Percentiles rank a stretch among this genome's conserved stretches.
phyloP scores from a whole-genome alignment of 2,888 invertebrate species.

The Myopa testacea region DNA sequence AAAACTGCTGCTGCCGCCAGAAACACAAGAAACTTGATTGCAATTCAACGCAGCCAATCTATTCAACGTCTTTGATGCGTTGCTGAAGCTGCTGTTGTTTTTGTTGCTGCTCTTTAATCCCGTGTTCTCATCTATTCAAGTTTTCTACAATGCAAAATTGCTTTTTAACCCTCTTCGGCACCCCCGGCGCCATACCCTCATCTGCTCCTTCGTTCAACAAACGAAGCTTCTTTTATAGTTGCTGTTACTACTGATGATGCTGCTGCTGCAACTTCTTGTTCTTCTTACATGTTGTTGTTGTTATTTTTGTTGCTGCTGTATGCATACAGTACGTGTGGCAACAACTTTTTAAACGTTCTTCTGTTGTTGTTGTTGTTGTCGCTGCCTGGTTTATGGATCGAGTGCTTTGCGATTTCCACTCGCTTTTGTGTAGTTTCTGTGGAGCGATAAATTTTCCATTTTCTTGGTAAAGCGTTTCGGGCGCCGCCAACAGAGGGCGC shows the following conservation, averaged over 20 bases:
- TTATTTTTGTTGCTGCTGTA: neutral
- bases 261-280: conserved; percentile 14
- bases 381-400: conserved; percentile 31
- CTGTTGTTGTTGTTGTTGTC: conserved; percentile 10
- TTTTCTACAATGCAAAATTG: conserved; percentile 30
- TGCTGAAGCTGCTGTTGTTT: conserved; percentile 1
- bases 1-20: conserved; percentile 40
- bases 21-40: conserved; percentile 43
- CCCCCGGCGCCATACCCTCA: neutral
- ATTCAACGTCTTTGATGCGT: conserved; percentile 33
- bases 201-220: neutral
- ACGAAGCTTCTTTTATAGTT: neutral
- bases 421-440: conserved; percentile 11
- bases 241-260: neutral
- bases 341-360: conserved; percentile 26
- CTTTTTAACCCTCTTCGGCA: conserved; percentile 12
- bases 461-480: conserved; percentile 57
- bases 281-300: conserved; percentile 12
- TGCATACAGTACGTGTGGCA: too few species aligned
- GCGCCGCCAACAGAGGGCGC: conserved; percentile 26
- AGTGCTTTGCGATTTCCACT: conserved; percentile 25
- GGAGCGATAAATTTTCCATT: conserved; percentile 59
- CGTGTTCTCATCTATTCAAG: neutral
- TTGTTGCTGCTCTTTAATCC: neutral
- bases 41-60: conserved; percentile 45